A percentile compares a stretch with the other conserved stretches of the same genome.
Evolutionary conservation across 2,113 vertebrate species (phyloP).

Genomic region (Aramus guarauna): DNA sequence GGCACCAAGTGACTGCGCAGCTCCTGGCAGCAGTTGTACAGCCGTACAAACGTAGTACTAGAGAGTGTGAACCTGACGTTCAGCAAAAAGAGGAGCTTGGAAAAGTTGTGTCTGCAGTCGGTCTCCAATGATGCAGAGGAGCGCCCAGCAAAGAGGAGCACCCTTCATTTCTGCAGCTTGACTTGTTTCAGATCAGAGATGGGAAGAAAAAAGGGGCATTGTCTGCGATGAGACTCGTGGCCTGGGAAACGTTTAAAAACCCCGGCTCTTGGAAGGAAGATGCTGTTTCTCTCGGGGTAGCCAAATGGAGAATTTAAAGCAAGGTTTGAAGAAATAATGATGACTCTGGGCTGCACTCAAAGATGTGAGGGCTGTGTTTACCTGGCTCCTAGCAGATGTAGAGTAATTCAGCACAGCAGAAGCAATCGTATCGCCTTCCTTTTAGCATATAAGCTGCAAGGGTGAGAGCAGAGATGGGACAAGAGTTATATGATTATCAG

Average conservation of each 20-base stretch:
- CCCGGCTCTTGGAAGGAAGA: not conserved
- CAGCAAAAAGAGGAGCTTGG: not conserved
- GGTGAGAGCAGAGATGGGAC: not conserved
- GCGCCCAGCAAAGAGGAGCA: not conserved
- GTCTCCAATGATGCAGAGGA: fast-evolving
- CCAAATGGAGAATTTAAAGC: not conserved
- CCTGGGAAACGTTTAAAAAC: not conserved
- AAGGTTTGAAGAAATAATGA: not conserved
- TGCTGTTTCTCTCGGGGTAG: not conserved
- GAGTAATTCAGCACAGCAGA: not conserved
- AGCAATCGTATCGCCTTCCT: not conserved
- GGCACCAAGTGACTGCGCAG: fast-evolving
- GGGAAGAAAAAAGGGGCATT: not conserved
- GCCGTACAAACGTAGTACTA: fast-evolving
- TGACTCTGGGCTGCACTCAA: not conserved
- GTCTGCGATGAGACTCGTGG: fast-evolving
- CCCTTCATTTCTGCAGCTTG: not conserved
- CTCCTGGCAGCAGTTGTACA: not conserved
- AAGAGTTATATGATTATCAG: fast-evolving
- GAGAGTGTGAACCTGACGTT: fast-evolving
- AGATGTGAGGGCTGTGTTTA: fast-evolving
- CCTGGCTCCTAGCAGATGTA: not conserved
- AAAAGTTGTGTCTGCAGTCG: not conserved
- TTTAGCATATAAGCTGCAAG: too few species aligned
- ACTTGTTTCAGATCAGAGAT: fast-evolving